These are phyloP conservation scores for Calephelis perditalis DNA, from an alignment of 2,888 invertebrate genomes.

Conservation along the genomic window DNA sequence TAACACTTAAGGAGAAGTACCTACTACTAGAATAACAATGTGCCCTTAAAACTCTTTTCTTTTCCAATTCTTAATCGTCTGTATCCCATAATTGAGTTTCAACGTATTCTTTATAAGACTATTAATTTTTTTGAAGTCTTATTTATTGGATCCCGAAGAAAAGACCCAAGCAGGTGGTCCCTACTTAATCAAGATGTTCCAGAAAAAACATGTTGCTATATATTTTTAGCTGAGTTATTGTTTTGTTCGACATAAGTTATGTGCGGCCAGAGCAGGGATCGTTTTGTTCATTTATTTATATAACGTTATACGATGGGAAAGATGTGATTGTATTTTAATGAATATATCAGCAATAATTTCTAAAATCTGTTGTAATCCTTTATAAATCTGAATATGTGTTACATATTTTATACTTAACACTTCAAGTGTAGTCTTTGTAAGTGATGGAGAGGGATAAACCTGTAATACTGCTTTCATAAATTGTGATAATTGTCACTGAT, in stretches of 20 bases:
- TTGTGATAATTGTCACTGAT: no score
- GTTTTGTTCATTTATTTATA: slow-evolving; percentile 67
- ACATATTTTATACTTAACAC: background rate
- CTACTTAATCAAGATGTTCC: slow-evolving; percentile 77
- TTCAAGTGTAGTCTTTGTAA: background rate
- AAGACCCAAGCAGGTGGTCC: slow-evolving; percentile 70
- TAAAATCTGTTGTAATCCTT: slow-evolving; percentile 21
- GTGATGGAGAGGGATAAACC: background rate
- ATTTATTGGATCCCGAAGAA: slow-evolving; percentile 65
- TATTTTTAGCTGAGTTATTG: slow-evolving; percentile 67
- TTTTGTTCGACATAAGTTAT: slow-evolving; percentile 63
- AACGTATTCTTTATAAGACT: slow-evolving; percentile 64
- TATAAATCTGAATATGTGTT: slow-evolving; percentile 4
- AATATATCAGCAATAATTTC: slow-evolving; percentile 72
- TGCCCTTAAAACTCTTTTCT: slow-evolving; percentile 43
- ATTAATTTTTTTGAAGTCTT: slow-evolving; percentile 61
- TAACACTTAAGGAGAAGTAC: no score
- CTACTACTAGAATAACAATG: no score
- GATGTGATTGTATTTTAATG: slow-evolving; percentile 58
- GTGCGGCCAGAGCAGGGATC: slow-evolving; percentile 43
- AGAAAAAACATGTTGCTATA: slow-evolving; percentile 60
- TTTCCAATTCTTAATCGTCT: slow-evolving; percentile 50
- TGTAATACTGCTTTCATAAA: no score
- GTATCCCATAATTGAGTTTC: slow-evolving; percentile 58
- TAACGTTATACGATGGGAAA: slow-evolving; percentile 68